Base-by-base conservation (phyloP, 2,113 vertebrate genomes). In the Xiphias gladius region DNA sequence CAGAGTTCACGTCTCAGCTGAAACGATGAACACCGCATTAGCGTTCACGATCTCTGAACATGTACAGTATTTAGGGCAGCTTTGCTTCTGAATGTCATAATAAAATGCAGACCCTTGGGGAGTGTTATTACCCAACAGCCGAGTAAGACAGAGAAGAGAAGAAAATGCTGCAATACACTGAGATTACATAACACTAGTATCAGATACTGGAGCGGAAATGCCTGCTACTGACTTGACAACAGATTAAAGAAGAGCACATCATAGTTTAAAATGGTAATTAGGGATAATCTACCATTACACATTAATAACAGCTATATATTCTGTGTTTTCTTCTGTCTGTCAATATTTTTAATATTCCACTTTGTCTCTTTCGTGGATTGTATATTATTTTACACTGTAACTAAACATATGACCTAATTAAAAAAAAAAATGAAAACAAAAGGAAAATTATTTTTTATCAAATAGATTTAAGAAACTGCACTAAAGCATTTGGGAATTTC, bases 101-200 rank as follows among this genome's bases (percentile, higher is more conserved):
- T 43, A 24, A 86, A 70, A 8, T 54, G 73, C 54, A 65, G 70
- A 55, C n/a, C 86, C 16, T 81, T 46, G 26, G 17, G 2, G 1
- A 35, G 32, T 5, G 22, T 19, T 41, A 17, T 35, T 57, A 52
- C 28, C 19, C 4, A 43, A 59, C 68, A 68, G 32, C 58, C 64
- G 72, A 62, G n/a, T 24, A 24, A 73, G 0, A 73, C n/a, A 48
- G 77, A 92, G 82, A 82, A 85, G 82, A 80, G 48, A 75, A 57
- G 66, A 68, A 14, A 66, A 66, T 71, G 73, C 41, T n/a, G 68
- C 63, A 76, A 64, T 11, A 61, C 0, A 41, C 24, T 32, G 13
- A 63, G 17, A 37, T 83, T 54, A 54, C 35, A 58, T 6, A 84
- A 82, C 57, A 14, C 32, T 10, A 43, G 0, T 32, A 63, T 73